Base-by-base conservation (phyloP, 2,797 vertebrate species). In the Coilia nasus region DNA sequence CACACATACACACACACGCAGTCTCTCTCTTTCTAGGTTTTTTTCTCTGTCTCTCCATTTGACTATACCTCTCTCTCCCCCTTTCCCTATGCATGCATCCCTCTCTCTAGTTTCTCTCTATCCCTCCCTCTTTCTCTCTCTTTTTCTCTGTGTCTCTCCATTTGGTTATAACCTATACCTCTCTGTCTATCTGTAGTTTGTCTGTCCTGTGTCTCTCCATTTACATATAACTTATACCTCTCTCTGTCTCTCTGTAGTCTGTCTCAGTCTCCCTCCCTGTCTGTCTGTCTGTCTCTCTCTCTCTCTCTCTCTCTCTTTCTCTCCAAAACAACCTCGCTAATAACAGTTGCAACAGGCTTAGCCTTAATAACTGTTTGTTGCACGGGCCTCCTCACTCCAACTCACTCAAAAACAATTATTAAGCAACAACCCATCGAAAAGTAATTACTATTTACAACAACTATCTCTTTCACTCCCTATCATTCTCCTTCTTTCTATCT, bases 291-390 rank as follows among this genome's bases (percentile, higher is more conserved):
- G 6, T 17, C 60, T 80, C 56, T 82, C 62, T 54, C 50, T 54
- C 50, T 54, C 50, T 71, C 14, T 35, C 64, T 15, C 57, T 21
- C 57, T n/a, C 62, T 50, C 7, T 17, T 54, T 82, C 64, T 82
- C 54, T 54, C 59, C 81, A 83, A 57, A 83, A 78, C 17, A 80
- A 85, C 67, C 85, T 64, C 85, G 85, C 10, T 75, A 75, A 75
- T 35, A 67, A 67, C 62, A 67, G 62, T 31, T 67, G 6, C 2
- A 31, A 35, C 28, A 35, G 31, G 28, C 67, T 75, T 75, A 35
- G 12, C 31, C 31, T 86, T 86, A 88, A 93, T 93, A 84, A 89
- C 88, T 92, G 82, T 91, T 90, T 94, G 85, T 71, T 90, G 83
- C 83, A 10, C 3, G 59, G 50, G 15, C 19, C 17, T 71, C 81